Evolutionary conservation across 2,888 invertebrate species (phyloP), one percentile per base, ranked within the genome.

Genomic region (Agrochola lychnidis): DNA sequence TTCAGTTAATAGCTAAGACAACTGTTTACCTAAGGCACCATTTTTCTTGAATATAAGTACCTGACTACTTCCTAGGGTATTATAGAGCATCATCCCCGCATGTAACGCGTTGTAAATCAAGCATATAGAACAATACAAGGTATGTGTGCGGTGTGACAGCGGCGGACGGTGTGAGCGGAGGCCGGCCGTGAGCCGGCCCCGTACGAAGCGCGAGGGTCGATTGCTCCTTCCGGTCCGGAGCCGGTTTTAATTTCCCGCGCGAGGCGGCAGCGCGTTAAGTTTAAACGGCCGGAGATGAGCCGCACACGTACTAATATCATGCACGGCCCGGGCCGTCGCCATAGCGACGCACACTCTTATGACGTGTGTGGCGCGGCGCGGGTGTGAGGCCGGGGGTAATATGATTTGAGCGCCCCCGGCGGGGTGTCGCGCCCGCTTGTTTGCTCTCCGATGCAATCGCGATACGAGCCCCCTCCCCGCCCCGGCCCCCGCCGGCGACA

Each of bases 331-430:
- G 97, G 97, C 97, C 95, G 97, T 97, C 97, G 97, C 97, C 97
- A 97, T 97, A 97, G 97, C 97, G 97, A 97, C 97, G 97, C 97
- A 97, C 97, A 97, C 97, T 97, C 97, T 97, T 97, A 97, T 97
- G 97, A 97, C 97, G 97, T 97, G 97, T 97, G 97, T 93, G 94
- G 93, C 89, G 94, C 90, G 90, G 89, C 86, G 88, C 91, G 92
- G 93, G 95, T 94, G 94, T 94, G 95, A 93, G 95, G 92, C 92
- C 90, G 95, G 96, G 95, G 96, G 96, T 96, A 96, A 96, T 96
- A 96, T 96, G 96, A 96, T 96, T 96, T 96, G 96, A 96, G 95
- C 95, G 93, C 91, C 93, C 93, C 93, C 93, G 93, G 89, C 91
- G 86, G 90, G 91, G 93, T 94, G 94, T 95, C 95, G 94, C 96